Conservation (phyloP, 2,797 vertebrate genomes). For the Bradypodion pumilum region DNA sequence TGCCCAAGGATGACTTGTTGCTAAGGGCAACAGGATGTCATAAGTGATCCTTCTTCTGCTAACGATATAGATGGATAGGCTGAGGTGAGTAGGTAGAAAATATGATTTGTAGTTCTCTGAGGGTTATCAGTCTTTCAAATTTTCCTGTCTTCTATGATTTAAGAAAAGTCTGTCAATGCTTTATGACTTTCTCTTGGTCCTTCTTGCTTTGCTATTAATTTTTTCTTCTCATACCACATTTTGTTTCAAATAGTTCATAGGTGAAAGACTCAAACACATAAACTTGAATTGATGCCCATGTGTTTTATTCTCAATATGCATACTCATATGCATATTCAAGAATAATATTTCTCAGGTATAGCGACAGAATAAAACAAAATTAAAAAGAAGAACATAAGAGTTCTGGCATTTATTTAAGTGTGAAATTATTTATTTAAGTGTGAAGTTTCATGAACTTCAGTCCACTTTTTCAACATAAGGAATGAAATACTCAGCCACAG, state of each 20-base stretch:
- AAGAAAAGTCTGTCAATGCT: slow-evolving; percentile 45
- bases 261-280: slow-evolving; percentile 14
- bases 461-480: no score
- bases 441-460: no score
- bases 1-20: slow-evolving; percentile 56
- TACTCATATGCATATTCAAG: not conserved
- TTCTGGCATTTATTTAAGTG: no score
- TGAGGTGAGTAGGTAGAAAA: slow-evolving; percentile 52
- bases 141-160: slow-evolving; percentile 59
- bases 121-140: slow-evolving; percentile 62
- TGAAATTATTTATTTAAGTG: no score
- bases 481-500: no score
- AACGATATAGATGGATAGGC: slow-evolving; percentile 46
- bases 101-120: slow-evolving; percentile 55
- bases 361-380: not conserved
- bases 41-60: slow-evolving; percentile 38
- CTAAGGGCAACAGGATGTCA: slow-evolving; percentile 67
- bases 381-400: no score
- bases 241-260: slow-evolving; percentile 22
- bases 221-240: slow-evolving; percentile 49
- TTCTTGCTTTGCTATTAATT: slow-evolving; percentile 49
- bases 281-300: not conserved
- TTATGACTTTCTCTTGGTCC: slow-evolving; percentile 39
- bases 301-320: not conserved
- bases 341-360: not conserved